Percentiles rank a stretch among this genome's conserved stretches.
Evolutionary conservation across 2,797 vertebrate genomes (phyloP).

Genomic region (Rachycentron canadum): DNA sequence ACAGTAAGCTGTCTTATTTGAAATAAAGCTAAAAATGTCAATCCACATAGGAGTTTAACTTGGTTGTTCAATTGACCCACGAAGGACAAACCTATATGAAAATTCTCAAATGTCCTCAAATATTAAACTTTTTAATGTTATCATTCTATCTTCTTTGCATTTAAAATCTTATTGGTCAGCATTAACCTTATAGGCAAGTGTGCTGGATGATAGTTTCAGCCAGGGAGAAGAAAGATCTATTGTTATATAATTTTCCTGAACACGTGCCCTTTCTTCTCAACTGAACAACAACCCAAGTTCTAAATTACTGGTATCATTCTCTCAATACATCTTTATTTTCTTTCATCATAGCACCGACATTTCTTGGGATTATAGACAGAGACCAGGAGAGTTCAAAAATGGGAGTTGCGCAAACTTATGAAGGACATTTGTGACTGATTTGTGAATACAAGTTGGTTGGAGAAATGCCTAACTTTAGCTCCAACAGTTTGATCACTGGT

Average conservation of each 20-base stretch:
- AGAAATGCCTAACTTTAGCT: conserved; percentile 10
- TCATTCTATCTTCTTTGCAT: no score
- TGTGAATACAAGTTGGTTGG: not conserved
- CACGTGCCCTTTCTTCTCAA: not conserved
- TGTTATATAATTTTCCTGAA: not conserved
- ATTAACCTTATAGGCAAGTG: not conserved
- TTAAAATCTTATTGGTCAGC: not conserved
- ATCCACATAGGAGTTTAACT: not conserved
- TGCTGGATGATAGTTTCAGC: not conserved
- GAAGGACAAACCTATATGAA: not conserved
- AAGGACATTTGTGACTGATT: not conserved
- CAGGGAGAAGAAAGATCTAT: not conserved
- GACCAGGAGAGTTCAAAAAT: not conserved
- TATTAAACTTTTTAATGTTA: not conserved
- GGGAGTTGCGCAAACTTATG: not conserved
- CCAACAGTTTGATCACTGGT: not conserved
- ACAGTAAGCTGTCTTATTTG: not conserved
- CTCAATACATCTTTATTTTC: not conserved
- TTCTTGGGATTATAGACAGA: not conserved
- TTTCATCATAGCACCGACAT: not conserved
- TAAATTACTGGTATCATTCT: not conserved
- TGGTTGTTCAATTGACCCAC: not conserved
- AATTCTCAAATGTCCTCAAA: not conserved
- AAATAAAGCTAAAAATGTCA: no score
- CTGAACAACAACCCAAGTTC: not conserved